A percentile compares a stretch with the other conserved stretches of the same genome.
phyloP scores from a whole-genome alignment of 2,113 vertebrate genomes.

The Cnemophilus loriae region DNA sequence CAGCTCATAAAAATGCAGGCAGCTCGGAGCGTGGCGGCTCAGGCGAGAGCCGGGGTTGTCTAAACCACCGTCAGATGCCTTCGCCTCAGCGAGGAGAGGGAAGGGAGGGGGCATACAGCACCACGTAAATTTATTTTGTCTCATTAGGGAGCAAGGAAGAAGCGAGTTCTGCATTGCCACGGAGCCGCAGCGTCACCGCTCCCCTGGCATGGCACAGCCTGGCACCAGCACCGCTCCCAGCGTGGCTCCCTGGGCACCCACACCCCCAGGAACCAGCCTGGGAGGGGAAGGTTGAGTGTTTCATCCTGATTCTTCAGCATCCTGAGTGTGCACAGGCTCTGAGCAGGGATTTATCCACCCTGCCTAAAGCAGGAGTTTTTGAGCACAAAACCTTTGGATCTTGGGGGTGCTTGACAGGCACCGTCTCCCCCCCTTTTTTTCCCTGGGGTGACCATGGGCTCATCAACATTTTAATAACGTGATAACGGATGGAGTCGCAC shows the following conservation, averaged over 20 bases:
- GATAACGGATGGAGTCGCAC: fast-evolving
- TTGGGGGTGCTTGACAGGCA: background rate
- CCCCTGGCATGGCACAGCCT: background rate
- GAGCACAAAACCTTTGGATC: background rate
- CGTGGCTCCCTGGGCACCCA: fast-evolving
- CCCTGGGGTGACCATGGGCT: fast-evolving
- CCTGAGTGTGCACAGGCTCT: background rate
- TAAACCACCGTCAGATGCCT: conserved; percentile 22
- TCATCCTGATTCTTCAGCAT: background rate
- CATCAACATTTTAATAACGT: fast-evolving
- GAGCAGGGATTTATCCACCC: background rate
- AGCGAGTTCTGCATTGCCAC: background rate
- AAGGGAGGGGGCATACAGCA: background rate
- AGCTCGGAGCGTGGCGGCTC: background rate
- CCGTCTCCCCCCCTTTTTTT: fast-evolving
- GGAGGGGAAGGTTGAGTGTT: background rate
- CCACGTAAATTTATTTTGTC: background rate
- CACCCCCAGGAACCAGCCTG: background rate
- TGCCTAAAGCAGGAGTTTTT: background rate
- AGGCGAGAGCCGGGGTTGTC: conserved; percentile 1
- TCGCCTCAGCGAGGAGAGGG: background rate
- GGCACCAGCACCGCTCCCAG: fast-evolving
- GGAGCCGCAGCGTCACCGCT: fast-evolving
- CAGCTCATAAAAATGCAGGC: conserved; percentile 70
- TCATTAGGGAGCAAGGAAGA: conserved; percentile 9